Evolutionary conservation across 2,113 vertebrate genomes (phyloP).

Genomic region (Neodontobutis hainanensis): DNA sequence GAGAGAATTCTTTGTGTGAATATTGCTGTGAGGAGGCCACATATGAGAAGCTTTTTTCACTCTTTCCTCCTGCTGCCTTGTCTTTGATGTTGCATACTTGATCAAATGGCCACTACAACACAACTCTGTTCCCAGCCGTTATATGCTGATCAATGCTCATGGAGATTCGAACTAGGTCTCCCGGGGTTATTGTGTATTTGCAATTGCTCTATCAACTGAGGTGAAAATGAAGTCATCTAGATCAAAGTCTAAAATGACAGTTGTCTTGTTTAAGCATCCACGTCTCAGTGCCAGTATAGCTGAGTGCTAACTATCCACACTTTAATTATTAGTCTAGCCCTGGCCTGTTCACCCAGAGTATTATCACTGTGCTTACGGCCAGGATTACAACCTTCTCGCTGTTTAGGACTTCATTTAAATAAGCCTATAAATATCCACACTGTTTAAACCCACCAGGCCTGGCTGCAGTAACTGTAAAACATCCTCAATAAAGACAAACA

Average conservation of each 20-base stretch:
- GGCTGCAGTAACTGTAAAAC: slow-evolving; percentile 3
- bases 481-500: slow-evolving; percentile 5
- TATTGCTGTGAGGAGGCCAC: no score
- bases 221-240: background rate
- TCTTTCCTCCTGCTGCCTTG: no score
- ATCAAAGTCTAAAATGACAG: background rate
- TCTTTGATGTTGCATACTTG: no score
- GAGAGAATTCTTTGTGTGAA: no score
- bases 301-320: background rate
- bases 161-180: no score
- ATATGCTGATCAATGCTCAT: no score
- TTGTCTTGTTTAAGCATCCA: background rate
- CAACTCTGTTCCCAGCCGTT: no score
- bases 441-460: slow-evolving; percentile 9
- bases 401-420: slow-evolving; percentile 33
- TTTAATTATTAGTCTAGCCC: slow-evolving; percentile 2
- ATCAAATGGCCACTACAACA: no score
- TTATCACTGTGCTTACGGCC: slow-evolving; percentile 17
- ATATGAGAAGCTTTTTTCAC: no score
- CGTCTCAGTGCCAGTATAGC: background rate
- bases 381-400: slow-evolving; percentile 11
- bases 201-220: no score
- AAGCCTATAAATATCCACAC: slow-evolving; percentile 18
- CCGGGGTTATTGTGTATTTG: no score
- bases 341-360: background rate